A percentile compares a stretch with the other conserved stretches of the same genome.
Evolutionary conservation across 2,797 vertebrate genomes (phyloP).

Genomic region (Margarornis squamiger): DNA sequence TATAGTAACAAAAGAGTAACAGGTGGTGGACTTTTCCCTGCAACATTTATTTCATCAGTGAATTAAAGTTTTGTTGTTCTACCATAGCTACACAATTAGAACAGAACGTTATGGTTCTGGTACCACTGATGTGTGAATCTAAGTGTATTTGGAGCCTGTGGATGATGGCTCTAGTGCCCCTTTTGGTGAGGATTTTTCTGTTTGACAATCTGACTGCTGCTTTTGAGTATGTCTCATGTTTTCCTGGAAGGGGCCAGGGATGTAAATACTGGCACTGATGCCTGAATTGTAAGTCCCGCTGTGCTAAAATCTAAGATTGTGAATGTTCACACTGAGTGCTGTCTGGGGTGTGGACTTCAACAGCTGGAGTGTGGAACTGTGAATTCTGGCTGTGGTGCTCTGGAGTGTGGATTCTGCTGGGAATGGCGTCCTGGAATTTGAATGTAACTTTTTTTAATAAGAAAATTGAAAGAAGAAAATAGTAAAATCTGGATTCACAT

Average conservation of each 20-base stretch:
- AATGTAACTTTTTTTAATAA: not conserved
- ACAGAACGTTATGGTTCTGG: not conserved
- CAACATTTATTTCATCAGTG: not conserved
- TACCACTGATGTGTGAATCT: not conserved
- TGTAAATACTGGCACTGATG: not conserved
- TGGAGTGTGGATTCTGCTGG: not conserved
- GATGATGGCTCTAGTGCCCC: not conserved
- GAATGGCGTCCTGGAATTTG: constrained; percentile 6
- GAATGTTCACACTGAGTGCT: not conserved
- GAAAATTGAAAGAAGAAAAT: not conserved
- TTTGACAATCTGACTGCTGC: not conserved
- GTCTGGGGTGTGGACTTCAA: not conserved
- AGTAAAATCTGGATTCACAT: constrained; percentile 12
- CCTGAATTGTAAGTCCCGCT: not conserved
- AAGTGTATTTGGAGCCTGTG: not conserved
- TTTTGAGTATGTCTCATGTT: not conserved
- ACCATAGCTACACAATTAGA: not conserved
- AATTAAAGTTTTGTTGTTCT: not conserved
- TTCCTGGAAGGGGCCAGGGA: not conserved
- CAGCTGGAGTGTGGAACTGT: not conserved
- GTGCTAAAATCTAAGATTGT: not conserved
- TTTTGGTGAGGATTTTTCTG: not conserved
- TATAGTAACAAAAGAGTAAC: not conserved
- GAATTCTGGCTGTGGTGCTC: constrained; percentile 1
- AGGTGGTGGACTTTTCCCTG: not conserved